Evolutionary conservation across 2,888 invertebrate genomes (phyloP).

Genomic region (Dicranocentrus wangi): DNA sequence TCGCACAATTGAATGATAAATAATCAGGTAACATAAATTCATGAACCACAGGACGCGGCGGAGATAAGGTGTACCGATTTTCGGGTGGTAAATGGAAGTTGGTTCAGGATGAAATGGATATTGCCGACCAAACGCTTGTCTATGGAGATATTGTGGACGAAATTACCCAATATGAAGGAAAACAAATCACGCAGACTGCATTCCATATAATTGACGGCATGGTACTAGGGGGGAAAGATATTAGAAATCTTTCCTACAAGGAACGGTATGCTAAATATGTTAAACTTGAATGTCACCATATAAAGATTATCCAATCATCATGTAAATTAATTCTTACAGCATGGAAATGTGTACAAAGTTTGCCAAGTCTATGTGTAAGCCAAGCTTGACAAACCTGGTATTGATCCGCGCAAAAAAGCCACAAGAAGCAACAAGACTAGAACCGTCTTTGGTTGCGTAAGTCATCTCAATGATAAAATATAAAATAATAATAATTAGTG

Average conservation of each 20-base stretch:
- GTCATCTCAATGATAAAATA: slow-evolving; percentile 17
- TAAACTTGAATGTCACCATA: too few relatives aligned
- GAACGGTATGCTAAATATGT: slow-evolving; percentile 79
- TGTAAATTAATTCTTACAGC: slow-evolving; percentile 16
- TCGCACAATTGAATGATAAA: too few relatives aligned
- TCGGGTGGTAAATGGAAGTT: slow-evolving; percentile 76
- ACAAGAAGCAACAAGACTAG: slow-evolving; percentile 56
- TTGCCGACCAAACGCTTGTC: slow-evolving; percentile 83
- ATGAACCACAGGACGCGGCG: slow-evolving; percentile 75
- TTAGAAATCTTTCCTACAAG: slow-evolving; percentile 78
- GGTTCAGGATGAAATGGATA: slow-evolving; percentile 76
- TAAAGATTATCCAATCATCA: too few relatives aligned
- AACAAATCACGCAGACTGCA: slow-evolving; percentile 78
- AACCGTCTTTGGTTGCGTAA: slow-evolving; percentile 49
- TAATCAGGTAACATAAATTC: background rate
- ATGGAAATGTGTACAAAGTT: slow-evolving; percentile 79
- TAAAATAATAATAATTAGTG: background rate
- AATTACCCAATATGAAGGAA: slow-evolving; percentile 78
- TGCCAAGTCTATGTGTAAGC: slow-evolving; percentile 83
- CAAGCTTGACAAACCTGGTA: slow-evolving; percentile 56
- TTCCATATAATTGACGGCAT: slow-evolving; percentile 88
- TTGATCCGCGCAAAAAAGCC: slow-evolving; percentile 57
- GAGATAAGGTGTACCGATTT: slow-evolving; percentile 79
- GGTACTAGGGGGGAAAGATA: slow-evolving; percentile 82
- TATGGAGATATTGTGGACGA: slow-evolving; percentile 85